A percentile compares a stretch with the other conserved stretches of the same genome.
These are phyloP conservation scores for Nephrotoma flavescens DNA, from an alignment of 2,888 invertebrate species.

Conservation along the genomic window DNA sequence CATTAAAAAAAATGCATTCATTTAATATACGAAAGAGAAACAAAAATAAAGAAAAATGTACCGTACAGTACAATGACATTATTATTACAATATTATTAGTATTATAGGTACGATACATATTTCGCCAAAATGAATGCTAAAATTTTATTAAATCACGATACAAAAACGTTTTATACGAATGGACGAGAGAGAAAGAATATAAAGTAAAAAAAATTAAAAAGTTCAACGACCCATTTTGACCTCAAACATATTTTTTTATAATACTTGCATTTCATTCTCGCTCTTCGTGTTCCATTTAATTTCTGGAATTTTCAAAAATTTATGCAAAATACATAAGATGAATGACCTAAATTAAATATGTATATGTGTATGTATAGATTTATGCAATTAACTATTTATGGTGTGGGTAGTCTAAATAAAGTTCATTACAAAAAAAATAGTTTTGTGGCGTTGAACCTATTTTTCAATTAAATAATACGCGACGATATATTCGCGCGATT, in stretches of 20 bases:
- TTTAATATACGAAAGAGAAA: background rate
- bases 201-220: background rate
- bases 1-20: background rate
- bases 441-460: background rate
- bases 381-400: background rate
- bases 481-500: background rate
- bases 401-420: background rate
- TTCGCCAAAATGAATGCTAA: background rate
- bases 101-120: background rate
- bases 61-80: constrained; percentile 18
- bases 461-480: background rate
- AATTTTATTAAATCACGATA: background rate
- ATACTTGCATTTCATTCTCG: background rate
- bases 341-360: background rate
- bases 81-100: background rate
- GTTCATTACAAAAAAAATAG: background rate
- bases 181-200: background rate
- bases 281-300: constrained; percentile 4
- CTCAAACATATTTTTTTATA: background rate
- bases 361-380: background rate
- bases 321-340: background rate
- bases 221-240: background rate
- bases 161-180: constrained; percentile 7
- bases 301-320: background rate
- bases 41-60: constrained; percentile 13